Base-by-base conservation (phyloP, 2,113 vertebrate genomes). In the Ploceus nigricollis region DNA sequence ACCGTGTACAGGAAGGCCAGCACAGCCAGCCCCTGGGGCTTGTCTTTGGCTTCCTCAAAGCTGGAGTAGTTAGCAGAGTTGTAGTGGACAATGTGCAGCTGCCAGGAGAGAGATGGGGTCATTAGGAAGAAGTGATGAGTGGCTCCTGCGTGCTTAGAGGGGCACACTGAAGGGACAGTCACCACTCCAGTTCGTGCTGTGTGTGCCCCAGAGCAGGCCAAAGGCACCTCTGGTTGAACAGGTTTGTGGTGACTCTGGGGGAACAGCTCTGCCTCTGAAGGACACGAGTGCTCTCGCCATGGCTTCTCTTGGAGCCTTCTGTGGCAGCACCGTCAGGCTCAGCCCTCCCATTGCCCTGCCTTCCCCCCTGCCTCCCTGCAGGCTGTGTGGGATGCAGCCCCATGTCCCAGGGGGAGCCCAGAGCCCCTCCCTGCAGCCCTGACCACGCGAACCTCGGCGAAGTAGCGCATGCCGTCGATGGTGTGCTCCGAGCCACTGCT, bases 11-110 rank as follows among this genome's bases (percentile, higher is more conserved):
- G 97, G 93, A 98, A 98, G 19, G 99, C 99, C 10, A 99, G 96
- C 33, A 99, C 99, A 1, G 99, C 99, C 96, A 99, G 42, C 1
- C 99, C 99, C 0, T 99, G 98, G 0, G 97, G 90, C 39, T 98
- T 98, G 57, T 98, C 95, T 85, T 94, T 97, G 82, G 99, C 99
- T 25, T 98, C 95, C 1, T 97, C 94, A 22, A 98, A 99, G 96
- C 97, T 99, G 0, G 64, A 54, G 90, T 99, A 99, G 82, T 98
- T 98, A 3, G 95, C 98, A 21, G 98, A 98, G 81, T 99, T 99
- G 97, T 99, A 99, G 96, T 99, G 99, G 87, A 99, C 99, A 3
- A 99, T 82, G 56, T 99, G 99, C 57, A 99, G 97, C 99, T 99
- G 98, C 19, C 82, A 51, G 94, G 82, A 89, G 50, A 95, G 91